These are phyloP conservation scores for Morbakka virulenta DNA, from an alignment of 30 jellyfish, hydroid and myxozoan species.

Conservation along the genomic window DNA sequence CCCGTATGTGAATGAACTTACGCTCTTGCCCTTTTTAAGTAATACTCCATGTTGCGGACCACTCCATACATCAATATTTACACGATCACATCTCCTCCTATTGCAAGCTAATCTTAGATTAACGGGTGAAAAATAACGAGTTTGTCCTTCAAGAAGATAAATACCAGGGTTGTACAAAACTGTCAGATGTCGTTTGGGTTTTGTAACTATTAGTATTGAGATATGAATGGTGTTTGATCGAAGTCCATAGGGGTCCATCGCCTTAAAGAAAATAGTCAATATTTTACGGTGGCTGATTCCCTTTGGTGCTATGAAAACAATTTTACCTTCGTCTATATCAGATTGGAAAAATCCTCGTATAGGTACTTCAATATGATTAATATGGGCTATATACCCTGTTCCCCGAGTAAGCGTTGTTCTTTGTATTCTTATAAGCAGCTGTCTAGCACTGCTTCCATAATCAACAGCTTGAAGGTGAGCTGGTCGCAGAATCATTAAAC, in stretches of 20 bases:
- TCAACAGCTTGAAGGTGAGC: conserved; percentile 40
- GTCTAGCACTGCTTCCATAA: conserved; percentile 32
- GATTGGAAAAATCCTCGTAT: conserved; percentile 49
- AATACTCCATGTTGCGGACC: not conserved
- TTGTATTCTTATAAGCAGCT: conserved; percentile 24
- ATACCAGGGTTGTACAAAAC: not conserved
- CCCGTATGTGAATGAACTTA: not conserved
- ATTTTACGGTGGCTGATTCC: not conserved
- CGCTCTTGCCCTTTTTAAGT: not conserved
- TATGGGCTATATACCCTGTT: conserved; percentile 40
- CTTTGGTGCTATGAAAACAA: conserved; percentile 48
- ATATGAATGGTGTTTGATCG: not conserved
- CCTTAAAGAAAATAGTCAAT: not conserved
- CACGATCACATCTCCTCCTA: not conserved
- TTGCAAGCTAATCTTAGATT: not conserved
- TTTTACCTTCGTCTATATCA: conserved; percentile 18
- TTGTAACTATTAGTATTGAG: not conserved
- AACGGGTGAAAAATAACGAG: not conserved
- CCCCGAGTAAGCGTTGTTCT: not conserved
- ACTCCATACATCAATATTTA: not conserved
- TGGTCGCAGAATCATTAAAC: conserved; percentile 22
- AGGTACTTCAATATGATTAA: conserved; percentile 28
- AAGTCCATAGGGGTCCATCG: not conserved
- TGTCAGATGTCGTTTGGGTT: not conserved
- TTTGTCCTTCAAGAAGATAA: not conserved